Evolutionary conservation across 64 coral and sea anemone genomes (phyloP).

Genomic region (Cladopsammia gracilis): DNA sequence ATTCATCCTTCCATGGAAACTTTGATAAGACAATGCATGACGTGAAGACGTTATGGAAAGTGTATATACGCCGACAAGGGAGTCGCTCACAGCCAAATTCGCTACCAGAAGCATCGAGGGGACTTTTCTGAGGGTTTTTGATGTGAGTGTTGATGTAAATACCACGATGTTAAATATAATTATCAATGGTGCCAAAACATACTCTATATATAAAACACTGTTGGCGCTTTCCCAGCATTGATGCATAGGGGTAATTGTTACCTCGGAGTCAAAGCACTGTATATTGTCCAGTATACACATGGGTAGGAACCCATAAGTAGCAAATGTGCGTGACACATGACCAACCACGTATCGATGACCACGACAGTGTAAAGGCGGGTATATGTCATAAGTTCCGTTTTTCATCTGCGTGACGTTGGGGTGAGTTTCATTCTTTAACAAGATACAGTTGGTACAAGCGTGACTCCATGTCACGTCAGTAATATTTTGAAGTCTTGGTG

Average conservation of each 20-base stretch:
- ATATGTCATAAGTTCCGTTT: constrained; percentile 33
- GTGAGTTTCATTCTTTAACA: constrained; percentile 48
- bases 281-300: background rate
- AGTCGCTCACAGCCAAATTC: constrained; percentile 85
- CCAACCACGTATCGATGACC: constrained; percentile 30
- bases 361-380: constrained; percentile 37
- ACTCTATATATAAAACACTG: constrained; percentile 59
- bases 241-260: constrained; percentile 24
- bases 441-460: constrained; percentile 18
- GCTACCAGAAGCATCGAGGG: constrained; percentile 73
- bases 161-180: constrained; percentile 62
- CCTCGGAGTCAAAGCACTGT: constrained; percentile 42
- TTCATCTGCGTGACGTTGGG: background rate
- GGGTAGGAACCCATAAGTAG: constrained; percentile 17
- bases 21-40: constrained; percentile 37
- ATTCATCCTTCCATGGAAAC: constrained; percentile 19
- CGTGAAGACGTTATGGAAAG: constrained; percentile 61
- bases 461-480: constrained; percentile 52
- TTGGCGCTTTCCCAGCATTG: constrained; percentile 80
- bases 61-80: constrained; percentile 61
- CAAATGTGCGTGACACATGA: constrained; percentile 35
- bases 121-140: constrained; percentile 47
- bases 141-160: constrained; percentile 46
- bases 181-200: constrained; percentile 47
- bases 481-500: constrained; percentile 12